Percentiles rank a stretch among this genome's conserved stretches.
Conservation (phyloP, 2,888 invertebrate genomes). For the Campoplex capitator region DNA sequence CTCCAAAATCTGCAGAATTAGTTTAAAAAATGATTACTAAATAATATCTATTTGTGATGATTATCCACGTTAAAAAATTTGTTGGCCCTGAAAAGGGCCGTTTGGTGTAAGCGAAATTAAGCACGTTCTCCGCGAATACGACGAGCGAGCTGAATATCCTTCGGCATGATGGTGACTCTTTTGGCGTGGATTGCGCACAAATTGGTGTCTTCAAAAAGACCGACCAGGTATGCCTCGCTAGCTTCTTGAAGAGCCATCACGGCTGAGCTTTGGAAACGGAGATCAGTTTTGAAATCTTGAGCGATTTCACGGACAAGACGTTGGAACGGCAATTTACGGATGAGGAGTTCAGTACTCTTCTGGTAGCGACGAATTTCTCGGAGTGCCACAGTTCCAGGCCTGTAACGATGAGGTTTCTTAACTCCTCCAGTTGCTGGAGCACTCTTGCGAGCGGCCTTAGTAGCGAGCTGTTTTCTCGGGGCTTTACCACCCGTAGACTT, state of each 20-base stretch:
- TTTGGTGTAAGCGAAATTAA: background rate
- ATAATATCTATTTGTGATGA: background rate
- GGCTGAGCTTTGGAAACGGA: background rate
- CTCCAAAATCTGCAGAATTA: background rate
- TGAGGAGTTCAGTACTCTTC: slow-evolving; percentile 4
- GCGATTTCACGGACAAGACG: slow-evolving; percentile 10
- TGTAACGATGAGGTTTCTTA: slow-evolving; percentile 1
- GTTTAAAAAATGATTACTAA: no score
- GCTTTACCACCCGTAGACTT: background rate
- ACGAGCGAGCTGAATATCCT: slow-evolving; percentile 3
- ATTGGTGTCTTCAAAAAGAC: background rate
- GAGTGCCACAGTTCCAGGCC: background rate
- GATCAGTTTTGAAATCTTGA: background rate
- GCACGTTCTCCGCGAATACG: slow-evolving; percentile 13
- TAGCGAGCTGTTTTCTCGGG: background rate
- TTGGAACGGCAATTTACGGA: background rate
- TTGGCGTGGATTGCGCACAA: slow-evolving; percentile 10
- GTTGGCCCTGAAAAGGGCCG: slow-evolving; percentile 32
- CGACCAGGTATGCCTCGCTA: background rate
- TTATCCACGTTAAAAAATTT: background rate
- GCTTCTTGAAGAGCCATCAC: slow-evolving; percentile 14
- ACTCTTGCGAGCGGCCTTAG: background rate
- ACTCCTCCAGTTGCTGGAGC: background rate
- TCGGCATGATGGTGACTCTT: background rate
- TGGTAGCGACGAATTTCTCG: slow-evolving; percentile 15